These are phyloP conservation scores for Cercocebus atys DNA, from an alignment of 2,113 vertebrate genomes.

Conservation along the genomic window DNA sequence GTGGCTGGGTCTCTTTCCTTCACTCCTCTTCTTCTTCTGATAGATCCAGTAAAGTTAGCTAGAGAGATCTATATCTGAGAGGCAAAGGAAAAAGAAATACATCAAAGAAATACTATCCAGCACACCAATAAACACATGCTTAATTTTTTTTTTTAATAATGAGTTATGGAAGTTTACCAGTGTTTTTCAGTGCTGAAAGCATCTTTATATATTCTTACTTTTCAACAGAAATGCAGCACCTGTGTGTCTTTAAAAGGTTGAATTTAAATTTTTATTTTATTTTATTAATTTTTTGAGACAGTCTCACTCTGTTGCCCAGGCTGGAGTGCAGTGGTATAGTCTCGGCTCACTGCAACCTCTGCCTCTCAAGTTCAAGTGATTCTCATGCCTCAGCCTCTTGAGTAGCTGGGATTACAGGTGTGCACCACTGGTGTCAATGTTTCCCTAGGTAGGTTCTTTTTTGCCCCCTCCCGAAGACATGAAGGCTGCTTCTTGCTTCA, in stretches of 20 bases:
- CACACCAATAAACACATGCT: neutral
- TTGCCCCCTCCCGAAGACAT: neutral
- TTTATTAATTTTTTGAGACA: neutral
- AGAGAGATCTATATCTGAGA: neutral
- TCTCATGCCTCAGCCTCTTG: neutral
- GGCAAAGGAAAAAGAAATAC: conserved; percentile 15
- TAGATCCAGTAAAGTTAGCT: neutral
- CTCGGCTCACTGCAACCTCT: neutral
- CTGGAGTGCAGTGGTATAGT: neutral
- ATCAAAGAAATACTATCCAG: neutral
- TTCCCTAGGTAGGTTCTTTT: neutral
- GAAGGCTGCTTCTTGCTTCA: neutral
- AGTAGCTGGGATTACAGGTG: neutral
- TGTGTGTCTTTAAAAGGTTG: neutral
- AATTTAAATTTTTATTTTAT: neutral
- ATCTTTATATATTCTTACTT: neutral
- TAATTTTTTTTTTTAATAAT: neutral
- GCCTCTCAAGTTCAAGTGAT: neutral
- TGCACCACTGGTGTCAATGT: neutral
- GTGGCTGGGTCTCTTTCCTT: neutral
- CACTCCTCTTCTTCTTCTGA: conserved; percentile 28
- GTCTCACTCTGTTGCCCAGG: neutral
- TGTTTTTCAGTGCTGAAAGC: neutral
- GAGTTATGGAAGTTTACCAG: neutral
- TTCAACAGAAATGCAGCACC: neutral